Evolutionary conservation across 2,113 vertebrate species (phyloP), one percentile per base, ranked within the genome.

Genomic region (Megalops atlanticus): DNA sequence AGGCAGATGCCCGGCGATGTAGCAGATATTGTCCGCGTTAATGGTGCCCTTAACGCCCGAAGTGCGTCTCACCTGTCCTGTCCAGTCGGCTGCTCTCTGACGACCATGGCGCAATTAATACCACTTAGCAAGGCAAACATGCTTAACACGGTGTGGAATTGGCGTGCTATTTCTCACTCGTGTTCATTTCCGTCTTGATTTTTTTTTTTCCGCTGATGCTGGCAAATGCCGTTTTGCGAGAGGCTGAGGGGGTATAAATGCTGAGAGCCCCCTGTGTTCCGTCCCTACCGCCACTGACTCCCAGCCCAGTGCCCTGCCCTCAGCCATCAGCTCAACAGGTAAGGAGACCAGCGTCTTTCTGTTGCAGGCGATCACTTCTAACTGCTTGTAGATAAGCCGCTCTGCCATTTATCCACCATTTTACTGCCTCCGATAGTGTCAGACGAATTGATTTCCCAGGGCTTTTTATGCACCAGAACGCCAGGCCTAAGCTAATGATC

Each of bases 111-210:
- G 24, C 15, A 6, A 45, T 21, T n/a, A 40, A 40, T 40, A 40
- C 12, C 24, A 74, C 31, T 76, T 76, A 77, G 39, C 33, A 77
- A 31, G 38, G 38, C 14, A 77, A 58, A 54, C 47, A 47, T 31
- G 40, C 45, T 77, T 58, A 77, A 77, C 21, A 27, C 18, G 18
- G 16, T 21, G 7, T 14, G 21, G 21, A 41, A 74, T 40, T n/a
- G 68, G n/a, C 31, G 31, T 27, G 35, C 39, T 10, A 35, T 74
- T 1, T n/a, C 52, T 58, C 3, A n/a, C 52, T 41, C n/a, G 43
- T 27, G 5, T 70, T 18, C 31, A 70, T 33, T 70, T 27, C 10
- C n/a, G 15, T 27, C n/a, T 69, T 24, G 0, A n/a, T n/a, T n/a
- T 12, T 41, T 40, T 16, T 74, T 27, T 41, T 74, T 16, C 24